A percentile compares a stretch with the other conserved stretches of the same genome.
These are phyloP conservation scores for Felis catus DNA, from an alignment of 2,113 vertebrate genomes.

Conservation along the genomic window DNA sequence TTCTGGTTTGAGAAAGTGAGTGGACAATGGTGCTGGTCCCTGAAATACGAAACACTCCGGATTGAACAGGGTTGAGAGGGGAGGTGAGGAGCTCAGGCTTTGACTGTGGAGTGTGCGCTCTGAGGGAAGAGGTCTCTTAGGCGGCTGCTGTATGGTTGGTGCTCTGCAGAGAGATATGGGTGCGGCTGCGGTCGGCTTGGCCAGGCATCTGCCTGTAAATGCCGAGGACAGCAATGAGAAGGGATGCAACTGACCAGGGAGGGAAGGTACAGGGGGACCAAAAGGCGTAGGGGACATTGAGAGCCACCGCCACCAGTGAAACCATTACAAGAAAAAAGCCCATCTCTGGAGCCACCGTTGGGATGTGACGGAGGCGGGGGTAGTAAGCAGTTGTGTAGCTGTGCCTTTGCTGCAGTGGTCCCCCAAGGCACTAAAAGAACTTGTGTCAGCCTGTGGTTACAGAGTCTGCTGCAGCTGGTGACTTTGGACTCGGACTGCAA, in stretches of 20 bases:
- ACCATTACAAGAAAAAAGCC: background rate
- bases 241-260: background rate
- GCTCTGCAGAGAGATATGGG: background rate
- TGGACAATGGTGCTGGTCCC: background rate
- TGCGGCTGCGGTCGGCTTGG: too few relatives aligned
- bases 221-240: background rate
- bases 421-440: background rate
- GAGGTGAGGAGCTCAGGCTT: background rate
- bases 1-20: background rate
- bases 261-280: background rate
- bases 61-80: background rate
- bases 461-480: background rate
- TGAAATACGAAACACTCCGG: background rate
- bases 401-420: background rate
- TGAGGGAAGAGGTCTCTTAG: background rate
- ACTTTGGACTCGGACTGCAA: background rate
- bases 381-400: background rate
- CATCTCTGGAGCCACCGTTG: background rate
- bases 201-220: background rate
- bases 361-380: background rate
- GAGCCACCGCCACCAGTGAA: background rate
- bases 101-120: background rate
- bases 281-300: background rate
- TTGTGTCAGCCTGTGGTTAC: background rate
- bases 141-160: too few relatives aligned